Base-by-base conservation (phyloP, 2,888 invertebrate genomes). In the Ophion ellenae region DNA sequence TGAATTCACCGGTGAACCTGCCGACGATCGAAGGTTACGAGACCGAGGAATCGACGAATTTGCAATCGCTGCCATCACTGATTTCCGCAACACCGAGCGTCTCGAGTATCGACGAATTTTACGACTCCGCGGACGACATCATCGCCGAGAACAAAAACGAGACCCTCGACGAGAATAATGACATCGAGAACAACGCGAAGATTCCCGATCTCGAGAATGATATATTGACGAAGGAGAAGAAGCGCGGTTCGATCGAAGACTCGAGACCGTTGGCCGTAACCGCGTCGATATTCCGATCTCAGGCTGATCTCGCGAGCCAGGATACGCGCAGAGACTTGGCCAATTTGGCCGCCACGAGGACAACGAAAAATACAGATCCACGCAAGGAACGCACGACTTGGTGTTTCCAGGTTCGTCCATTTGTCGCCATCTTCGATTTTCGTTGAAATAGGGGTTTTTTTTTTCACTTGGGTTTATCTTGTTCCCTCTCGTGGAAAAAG, bases 191-290 rank as follows among this genome's bases (percentile, higher is more conserved):
- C 61, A 24, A 24, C 47, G 9, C 53, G 47, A 73, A 36, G 7
- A 53, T 36, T 28, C 11, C 28, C 40, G 59, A 85, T 57, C 70
- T 47, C 59, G 57, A 64, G 45, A 74, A 66, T 47, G 57, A 70
- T 32, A 64, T 32, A n/a, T 63, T 79, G 40, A 74, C 45, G 28
- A 7, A 70, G 36, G 24, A 59, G 53, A 17, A 32, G 20, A 36
- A 81, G 36, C 20, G 59, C 57, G 11, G 61, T 57, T 36, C 67
- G 4, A 28, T 70, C 53, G 84, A 83, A 86, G 78, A 84, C 28
- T 85, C 88, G 20, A 89, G 90, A 76, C 94, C 94, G 20, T 86
- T 90, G 80, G 80, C 93, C 10, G 94, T 94, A 2, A 94, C 94
- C n/a, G 92, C 94, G 7, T 93, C 94, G 84, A 89, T 94, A 59